These are phyloP conservation scores for Myotis yumanensis DNA, from an alignment of 2,113 vertebrate species.

Conservation along the genomic window DNA sequence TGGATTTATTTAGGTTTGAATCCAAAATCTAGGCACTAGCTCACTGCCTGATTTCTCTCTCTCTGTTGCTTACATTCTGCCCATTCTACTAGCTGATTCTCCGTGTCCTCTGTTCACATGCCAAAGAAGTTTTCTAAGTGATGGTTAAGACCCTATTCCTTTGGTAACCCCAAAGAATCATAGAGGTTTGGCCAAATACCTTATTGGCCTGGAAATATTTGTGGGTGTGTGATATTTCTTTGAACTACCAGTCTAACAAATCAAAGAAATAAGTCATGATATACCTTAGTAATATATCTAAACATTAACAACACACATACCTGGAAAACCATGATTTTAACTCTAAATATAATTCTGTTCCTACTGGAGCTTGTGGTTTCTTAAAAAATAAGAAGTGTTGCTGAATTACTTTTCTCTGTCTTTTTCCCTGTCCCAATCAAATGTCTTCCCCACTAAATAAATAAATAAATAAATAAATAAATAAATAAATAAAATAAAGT, in stretches of 20 bases:
- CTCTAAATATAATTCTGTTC: neutral
- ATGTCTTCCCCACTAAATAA: constrained; percentile 9
- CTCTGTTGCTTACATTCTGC: neutral
- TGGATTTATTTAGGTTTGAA: neutral
- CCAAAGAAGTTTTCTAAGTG: neutral
- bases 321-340: neutral
- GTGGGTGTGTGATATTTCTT: neutral
- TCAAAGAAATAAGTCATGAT: neutral
- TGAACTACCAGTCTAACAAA: neutral
- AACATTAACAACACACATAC: neutral
- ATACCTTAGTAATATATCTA: neutral
- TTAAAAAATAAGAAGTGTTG: neutral
- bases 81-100: neutral
- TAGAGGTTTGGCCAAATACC: neutral
- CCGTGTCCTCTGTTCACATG: neutral
- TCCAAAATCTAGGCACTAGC: neutral
- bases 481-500: neutral
- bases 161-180: neutral
- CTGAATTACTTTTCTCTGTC: neutral
- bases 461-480: neutral
- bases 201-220: neutral
- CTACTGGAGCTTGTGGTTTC: neutral
- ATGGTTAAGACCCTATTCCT: neutral
- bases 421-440: constrained; percentile 4
- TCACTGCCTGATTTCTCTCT: neutral